Conservation (phyloP, 2,797 vertebrate genomes). For the Ctenopoma multispine region DNA sequence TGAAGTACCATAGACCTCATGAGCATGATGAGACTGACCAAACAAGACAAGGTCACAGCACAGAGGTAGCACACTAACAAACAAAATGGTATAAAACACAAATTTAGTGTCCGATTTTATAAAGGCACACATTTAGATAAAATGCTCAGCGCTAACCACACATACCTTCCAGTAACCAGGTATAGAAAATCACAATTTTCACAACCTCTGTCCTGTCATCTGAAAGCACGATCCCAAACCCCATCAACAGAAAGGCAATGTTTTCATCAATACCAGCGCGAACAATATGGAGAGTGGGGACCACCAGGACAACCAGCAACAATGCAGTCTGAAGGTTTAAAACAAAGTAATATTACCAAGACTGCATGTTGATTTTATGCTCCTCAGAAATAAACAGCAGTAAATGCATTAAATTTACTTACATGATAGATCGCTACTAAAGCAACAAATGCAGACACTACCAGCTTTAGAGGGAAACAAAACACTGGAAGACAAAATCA, state of each 20-base stretch:
- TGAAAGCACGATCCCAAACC: constrained; percentile 90
- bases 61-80: constrained; percentile 91
- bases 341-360: not conserved
- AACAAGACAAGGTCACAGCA: constrained; percentile 89
- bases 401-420: constrained; percentile 53
- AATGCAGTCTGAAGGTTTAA: constrained; percentile 85
- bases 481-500: constrained; percentile 84
- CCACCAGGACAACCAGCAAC: constrained; percentile 86
- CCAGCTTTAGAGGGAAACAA: constrained; percentile 87
- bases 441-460: constrained; percentile 86
- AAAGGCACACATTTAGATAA: not conserved
- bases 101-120: not conserved
- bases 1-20: constrained; percentile 89
- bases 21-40: constrained; percentile 89
- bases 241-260: constrained; percentile 89
- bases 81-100: not conserved
- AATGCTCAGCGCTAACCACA: not conserved
- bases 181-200: constrained; percentile 86
- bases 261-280: constrained; percentile 89
- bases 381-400: not conserved
- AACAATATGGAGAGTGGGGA: constrained; percentile 91
- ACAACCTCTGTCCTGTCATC: constrained; percentile 91
- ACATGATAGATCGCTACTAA: constrained; percentile 92
- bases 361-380: no score
- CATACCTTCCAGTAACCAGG: constrained; percentile 93